phyloP scores from a whole-genome alignment of 2,888 invertebrate genomes.

The Siphonodentalium dalli region DNA sequence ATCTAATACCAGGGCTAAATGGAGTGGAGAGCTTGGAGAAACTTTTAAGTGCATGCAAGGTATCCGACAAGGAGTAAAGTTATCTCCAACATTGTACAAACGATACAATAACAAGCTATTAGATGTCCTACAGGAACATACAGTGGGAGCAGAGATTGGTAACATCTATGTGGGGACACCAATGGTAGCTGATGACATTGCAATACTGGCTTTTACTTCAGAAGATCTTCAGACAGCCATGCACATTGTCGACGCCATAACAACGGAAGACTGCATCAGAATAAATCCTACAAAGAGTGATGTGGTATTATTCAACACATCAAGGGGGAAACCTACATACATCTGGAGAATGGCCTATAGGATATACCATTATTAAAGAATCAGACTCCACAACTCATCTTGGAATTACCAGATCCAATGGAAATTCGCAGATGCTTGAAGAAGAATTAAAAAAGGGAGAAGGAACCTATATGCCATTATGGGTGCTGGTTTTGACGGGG shows the following conservation, averaged over 20 bases:
- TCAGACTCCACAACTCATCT: too few species aligned
- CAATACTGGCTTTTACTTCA: neutral
- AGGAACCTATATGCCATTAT: neutral
- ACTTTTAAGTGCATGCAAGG: neutral
- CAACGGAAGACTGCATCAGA: neutral
- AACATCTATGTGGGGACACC: neutral
- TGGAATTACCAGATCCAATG: too few species aligned
- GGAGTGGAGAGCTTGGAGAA: neutral
- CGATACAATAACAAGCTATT: slow-evolving; percentile 1
- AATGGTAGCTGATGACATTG: slow-evolving; percentile 1
- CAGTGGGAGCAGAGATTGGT: neutral
- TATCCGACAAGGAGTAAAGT: neutral
- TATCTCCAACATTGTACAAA: neutral
- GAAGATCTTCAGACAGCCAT: neutral
- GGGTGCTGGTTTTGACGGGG: neutral
- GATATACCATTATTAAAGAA: too few species aligned
- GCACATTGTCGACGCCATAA: neutral
- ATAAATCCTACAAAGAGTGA: slow-evolving; percentile 2
- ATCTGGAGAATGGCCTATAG: too few species aligned
- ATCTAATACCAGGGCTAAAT: neutral
- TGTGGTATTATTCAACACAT: neutral
- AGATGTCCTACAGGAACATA: neutral
- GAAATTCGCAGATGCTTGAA: too few species aligned
- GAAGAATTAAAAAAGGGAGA: neutral
- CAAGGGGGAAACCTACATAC: neutral